These are phyloP conservation scores for Aurelia sp. DNA, from an alignment of 30 jellyfish, hydroid and myxozoan species.

Conservation along the genomic window DNA sequence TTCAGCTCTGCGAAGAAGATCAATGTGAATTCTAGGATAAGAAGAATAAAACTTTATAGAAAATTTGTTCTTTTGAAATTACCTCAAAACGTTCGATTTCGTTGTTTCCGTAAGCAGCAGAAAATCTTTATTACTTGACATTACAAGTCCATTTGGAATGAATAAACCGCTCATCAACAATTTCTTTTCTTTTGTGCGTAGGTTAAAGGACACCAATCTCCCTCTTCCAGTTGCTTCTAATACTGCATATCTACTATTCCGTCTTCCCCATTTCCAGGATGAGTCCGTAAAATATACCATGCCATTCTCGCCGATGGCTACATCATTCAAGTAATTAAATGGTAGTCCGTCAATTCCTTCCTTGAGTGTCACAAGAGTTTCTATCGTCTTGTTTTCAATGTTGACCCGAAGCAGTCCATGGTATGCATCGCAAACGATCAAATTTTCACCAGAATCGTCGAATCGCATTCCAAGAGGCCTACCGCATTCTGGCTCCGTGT, in stretches of 20 bases:
- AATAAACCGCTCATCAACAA: conserved; percentile 62
- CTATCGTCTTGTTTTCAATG: conserved; percentile 6
- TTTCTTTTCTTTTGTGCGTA: conserved; percentile 21
- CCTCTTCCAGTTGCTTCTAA: conserved; percentile 93
- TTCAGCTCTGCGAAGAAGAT: too few relatives aligned
- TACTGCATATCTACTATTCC: conserved; percentile 57
- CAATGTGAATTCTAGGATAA: too few relatives aligned
- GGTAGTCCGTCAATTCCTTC: conserved; percentile 73
- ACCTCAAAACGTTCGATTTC: conserved; percentile 67
- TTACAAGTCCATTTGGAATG: conserved; percentile 76
- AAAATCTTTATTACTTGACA: conserved; percentile 68
- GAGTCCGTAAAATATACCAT: conserved; percentile 82
- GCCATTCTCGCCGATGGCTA: conserved; percentile 58
- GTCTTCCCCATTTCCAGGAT: conserved; percentile 78
- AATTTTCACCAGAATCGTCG: conserved; percentile 41
- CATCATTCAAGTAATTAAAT: conserved; percentile 61
- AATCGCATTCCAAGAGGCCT: conserved; percentile 81
- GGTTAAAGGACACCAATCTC: conserved; percentile 62
- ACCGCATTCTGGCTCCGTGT: conserved; percentile 74
- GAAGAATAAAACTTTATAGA: too few relatives aligned
- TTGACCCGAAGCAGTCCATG: conserved; percentile 65
- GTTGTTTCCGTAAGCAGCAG: conserved; percentile 80
- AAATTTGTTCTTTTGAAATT: not conserved
- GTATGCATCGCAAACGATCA: conserved; percentile 76
- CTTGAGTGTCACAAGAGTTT: conserved; percentile 55